Conservation (phyloP, 2,888 invertebrate genomes). For the Thumatha senex region DNA sequence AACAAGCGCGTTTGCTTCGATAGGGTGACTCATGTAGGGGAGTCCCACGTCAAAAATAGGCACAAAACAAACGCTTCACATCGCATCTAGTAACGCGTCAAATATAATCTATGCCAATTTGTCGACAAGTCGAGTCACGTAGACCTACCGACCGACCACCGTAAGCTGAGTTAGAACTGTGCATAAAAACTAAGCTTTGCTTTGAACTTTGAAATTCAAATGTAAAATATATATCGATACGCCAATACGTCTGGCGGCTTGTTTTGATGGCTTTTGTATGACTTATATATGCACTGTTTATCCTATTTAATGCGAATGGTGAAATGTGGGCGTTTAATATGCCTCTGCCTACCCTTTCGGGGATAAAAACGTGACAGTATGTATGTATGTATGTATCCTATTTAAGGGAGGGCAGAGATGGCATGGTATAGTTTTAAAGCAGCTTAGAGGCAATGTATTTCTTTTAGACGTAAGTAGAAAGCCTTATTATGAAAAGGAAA, state of each 20-base stretch:
- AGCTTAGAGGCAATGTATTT: constrained; percentile 1
- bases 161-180: constrained; percentile 80
- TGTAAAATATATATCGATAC: constrained; percentile 65
- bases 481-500: neutral
- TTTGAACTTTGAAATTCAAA: constrained; percentile 80
- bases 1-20: no score
- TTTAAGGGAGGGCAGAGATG: constrained; percentile 1
- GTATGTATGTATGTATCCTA: no score
- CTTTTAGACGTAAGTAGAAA: neutral
- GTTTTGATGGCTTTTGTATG: constrained; percentile 44
- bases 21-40: no score
- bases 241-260: constrained; percentile 56
- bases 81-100: constrained; percentile 14
- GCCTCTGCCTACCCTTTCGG: no score
- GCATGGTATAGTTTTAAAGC: constrained; percentile 8
- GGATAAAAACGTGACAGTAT: no score
- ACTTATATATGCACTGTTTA: constrained; percentile 8
- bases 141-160: constrained; percentile 64
- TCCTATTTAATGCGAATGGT: constrained; percentile 1
- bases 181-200: constrained; percentile 79
- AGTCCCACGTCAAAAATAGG: constrained; percentile 3
- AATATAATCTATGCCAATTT: constrained; percentile 51
- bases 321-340: no score
- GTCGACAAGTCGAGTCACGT: constrained; percentile 74
- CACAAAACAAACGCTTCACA: neutral